Evolutionary conservation across 2,888 invertebrate species (phyloP).

Genomic region (Cryptus armator): DNA sequence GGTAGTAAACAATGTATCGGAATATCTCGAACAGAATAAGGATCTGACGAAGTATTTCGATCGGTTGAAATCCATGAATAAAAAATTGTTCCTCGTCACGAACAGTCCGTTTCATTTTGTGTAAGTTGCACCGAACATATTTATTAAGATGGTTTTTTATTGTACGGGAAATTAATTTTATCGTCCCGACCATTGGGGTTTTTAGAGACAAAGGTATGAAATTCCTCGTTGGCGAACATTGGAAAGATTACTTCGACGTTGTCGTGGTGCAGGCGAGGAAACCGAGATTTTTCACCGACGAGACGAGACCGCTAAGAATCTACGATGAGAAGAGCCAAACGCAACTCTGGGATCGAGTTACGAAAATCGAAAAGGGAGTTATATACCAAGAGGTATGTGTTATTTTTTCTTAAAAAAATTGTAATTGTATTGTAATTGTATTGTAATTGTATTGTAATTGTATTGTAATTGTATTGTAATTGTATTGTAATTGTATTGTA

Average conservation of each 20-base stretch:
- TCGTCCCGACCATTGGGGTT: not conserved
- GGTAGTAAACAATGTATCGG: conserved; percentile 92
- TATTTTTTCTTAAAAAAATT: too few relatives aligned
- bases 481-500: too few relatives aligned
- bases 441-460: too few relatives aligned
- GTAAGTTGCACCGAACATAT: conserved; percentile 87
- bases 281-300: conserved; percentile 97
- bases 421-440: too few relatives aligned
- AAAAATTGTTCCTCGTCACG: conserved; percentile 97
- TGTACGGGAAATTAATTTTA: not conserved
- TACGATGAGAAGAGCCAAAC: conserved; percentile 93
- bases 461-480: too few relatives aligned
- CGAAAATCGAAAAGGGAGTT: conserved; percentile 93
- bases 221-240: conserved; percentile 94
- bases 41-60: conserved; percentile 91
- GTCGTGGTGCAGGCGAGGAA: conserved; percentile 98
- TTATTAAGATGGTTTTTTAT: not conserved
- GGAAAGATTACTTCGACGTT: conserved; percentile 97
- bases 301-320: conserved; percentile 95
- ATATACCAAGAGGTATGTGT: conserved; percentile 95
- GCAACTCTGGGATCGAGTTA: conserved; percentile 97
- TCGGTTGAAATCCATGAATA: conserved; percentile 90
- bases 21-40: conserved; percentile 92
- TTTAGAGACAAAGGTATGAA: conserved; percentile 96
- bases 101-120: conserved; percentile 98